Conservation (phyloP, 2,888 invertebrate genomes). For the Teleiodes luculella region DNA sequence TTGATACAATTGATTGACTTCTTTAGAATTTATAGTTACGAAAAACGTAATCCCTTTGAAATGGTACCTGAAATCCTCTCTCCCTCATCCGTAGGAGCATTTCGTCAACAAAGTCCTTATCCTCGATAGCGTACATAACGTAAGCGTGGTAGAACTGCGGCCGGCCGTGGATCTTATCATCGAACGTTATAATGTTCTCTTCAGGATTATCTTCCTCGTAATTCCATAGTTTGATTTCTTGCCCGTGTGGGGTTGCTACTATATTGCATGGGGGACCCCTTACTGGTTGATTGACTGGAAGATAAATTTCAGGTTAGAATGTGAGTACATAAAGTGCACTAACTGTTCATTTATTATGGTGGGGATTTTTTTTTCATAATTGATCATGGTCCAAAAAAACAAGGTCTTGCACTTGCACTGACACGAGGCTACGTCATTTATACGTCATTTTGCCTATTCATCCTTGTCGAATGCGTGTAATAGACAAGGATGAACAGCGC, state of each 20-base stretch:
- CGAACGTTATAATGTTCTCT: conserved; percentile 59
- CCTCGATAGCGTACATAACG: conserved; percentile 86
- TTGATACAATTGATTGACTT: too few relatives aligned
- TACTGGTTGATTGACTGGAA: conserved; percentile 4
- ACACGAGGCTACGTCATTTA: too few relatives aligned
- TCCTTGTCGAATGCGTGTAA: too few relatives aligned
- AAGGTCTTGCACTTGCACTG: too few relatives aligned
- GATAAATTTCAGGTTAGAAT: not conserved
- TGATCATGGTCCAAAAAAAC: too few relatives aligned
- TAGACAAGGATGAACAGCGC: too few relatives aligned
- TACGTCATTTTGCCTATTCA: too few relatives aligned
- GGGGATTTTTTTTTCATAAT: too few relatives aligned
- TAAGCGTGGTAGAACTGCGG: conserved; percentile 88
- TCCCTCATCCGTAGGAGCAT: conserved; percentile 81
- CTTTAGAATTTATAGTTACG: not conserved
- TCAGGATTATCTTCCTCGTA: conserved; percentile 26
- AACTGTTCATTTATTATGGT: too few relatives aligned
- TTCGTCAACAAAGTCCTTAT: conserved; percentile 82
- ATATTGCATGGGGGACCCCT: not conserved
- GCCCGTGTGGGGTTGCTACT: not conserved
- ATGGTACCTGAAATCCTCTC: conserved; percentile 80
- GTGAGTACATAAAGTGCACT: too few relatives aligned
- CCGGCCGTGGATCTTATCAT: conserved; percentile 70
- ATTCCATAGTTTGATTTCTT: not conserved
- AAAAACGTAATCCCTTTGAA: not conserved